These are phyloP conservation scores for Griposia aprilina DNA, from an alignment of 2,888 invertebrate genomes.

Conservation along the genomic window DNA sequence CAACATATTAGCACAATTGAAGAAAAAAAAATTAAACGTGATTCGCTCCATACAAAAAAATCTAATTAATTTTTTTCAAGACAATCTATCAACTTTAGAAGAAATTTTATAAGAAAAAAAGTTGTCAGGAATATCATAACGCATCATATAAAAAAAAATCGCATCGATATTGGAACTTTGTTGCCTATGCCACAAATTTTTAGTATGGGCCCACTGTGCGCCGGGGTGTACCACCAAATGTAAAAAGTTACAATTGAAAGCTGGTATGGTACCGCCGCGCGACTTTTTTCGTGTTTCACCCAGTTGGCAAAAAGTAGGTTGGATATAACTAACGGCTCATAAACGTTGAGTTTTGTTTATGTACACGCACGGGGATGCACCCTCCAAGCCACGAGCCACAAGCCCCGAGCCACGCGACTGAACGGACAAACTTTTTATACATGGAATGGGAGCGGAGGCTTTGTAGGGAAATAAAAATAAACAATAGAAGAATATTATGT, in stretches of 20 bases:
- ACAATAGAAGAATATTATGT: conserved; percentile 47
- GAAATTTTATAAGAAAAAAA: no score
- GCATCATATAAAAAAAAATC: no score
- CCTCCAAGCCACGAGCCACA: neutral
- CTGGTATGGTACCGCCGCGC: conserved; percentile 22
- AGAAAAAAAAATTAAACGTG: no score
- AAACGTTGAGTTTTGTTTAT: conserved; percentile 31
- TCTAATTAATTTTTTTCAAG: no score
- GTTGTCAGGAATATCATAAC: no score
- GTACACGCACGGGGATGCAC: conserved; percentile 26
- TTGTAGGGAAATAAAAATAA: conserved; percentile 51
- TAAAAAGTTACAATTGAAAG: conserved; percentile 49
- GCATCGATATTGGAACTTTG: no score
- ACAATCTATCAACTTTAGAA: no score
- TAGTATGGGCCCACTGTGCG: no score
- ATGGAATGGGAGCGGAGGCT: conserved; percentile 22
- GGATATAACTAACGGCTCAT: conserved; percentile 28
- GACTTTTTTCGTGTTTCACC: conserved; percentile 24
- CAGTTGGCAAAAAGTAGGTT: conserved; percentile 36
- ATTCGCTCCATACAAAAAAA: no score
- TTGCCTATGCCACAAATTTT: no score
- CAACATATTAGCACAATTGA: no score
- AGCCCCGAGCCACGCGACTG: conserved; percentile 16
- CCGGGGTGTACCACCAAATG: conserved; percentile 18
- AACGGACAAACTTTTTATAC: conserved; percentile 35